Base-by-base conservation (phyloP, 1,140 invertebrate species). In the Ptiloglossa arizonensis region DNA sequence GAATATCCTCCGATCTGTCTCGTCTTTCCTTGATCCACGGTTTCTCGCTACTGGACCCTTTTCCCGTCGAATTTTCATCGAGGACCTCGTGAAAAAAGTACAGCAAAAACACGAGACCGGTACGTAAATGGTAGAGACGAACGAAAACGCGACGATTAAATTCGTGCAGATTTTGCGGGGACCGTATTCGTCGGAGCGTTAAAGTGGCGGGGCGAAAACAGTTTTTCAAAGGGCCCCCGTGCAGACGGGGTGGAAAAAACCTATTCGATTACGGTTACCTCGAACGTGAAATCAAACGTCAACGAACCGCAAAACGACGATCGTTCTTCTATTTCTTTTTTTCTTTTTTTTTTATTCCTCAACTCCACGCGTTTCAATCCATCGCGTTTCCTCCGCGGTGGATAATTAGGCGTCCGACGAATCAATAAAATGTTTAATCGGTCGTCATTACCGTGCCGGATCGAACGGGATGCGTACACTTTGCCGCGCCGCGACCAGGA, bases 121-220 rank as follows among this genome's bases (percentile, higher is more conserved):
- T 9, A 9, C n/a, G 52, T 50, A 48, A 69, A 48, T 69, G 69
- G 52, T 76, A 44, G 64, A 56, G 41, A 48, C 38, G 52, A 75
- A 75, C 72, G 48, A 22, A 48, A 59, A 69, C 5, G 73, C 29
- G 54, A 35, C 48, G 73, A 76, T 76, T 76, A 76, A 69, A 59
- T 54, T 69, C 41, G 17, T 59, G 41, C 52, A 35, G 41, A 3
- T 17, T 69, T 63, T 35, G 41, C 32, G 41, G 64, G 27, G 59
- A 76, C 44, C 41, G 48, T 19, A 59, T 76, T 76, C 64, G 38
- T 76, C 48, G 69, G 48, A 69, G 2, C 54, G 54, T 8, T 48
- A 44, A 48, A 35, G 27, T 67, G 11, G 15, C 4, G 22, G 15
- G 9, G 27, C 19, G 63, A 75, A 46, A 75, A 66, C 24, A 32